phyloP scores from a whole-genome alignment of 2,888 invertebrate genomes.

The Philereme vetulata region DNA sequence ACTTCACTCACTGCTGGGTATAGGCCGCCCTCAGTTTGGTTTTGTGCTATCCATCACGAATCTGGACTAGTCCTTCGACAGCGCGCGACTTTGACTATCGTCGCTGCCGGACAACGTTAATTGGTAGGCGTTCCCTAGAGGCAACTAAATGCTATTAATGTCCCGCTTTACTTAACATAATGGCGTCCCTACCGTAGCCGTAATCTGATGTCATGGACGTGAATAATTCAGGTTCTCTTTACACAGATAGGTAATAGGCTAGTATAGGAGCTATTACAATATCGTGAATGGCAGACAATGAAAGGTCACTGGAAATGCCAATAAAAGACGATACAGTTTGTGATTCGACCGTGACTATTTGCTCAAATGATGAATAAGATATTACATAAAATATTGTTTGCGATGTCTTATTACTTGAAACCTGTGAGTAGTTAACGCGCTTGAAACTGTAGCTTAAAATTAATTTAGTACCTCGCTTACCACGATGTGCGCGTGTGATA shows the following conservation, averaged over 20 bases:
- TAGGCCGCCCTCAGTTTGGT: no score
- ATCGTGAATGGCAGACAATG: constrained; percentile 8
- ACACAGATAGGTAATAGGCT: constrained; percentile 18
- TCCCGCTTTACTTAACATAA: not conserved
- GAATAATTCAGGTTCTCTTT: constrained; percentile 37
- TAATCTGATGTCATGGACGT: constrained; percentile 48
- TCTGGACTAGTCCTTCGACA: no score
- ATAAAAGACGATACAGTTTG: not conserved
- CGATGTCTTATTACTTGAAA: not conserved
- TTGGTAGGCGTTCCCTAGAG: no score
- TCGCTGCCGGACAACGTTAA: no score
- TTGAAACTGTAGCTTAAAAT: not conserved
- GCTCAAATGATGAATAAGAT: not conserved
- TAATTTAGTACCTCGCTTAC: constrained; percentile 1
- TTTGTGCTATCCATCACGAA: no score
- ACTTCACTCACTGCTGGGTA: no score
- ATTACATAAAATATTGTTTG: constrained; percentile 6
- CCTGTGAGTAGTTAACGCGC: not conserved
- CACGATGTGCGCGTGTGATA: no score
- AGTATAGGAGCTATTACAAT: constrained; percentile 25
- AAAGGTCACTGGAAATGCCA: constrained; percentile 4
- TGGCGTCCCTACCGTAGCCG: constrained; percentile 20
- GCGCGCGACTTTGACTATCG: no score
- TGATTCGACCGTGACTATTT: constrained; percentile 2
- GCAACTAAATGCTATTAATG: not conserved